These are phyloP conservation scores for Drosophila trapezifrons DNA, from an alignment of 1,140 invertebrate genomes.

Conservation along the genomic window DNA sequence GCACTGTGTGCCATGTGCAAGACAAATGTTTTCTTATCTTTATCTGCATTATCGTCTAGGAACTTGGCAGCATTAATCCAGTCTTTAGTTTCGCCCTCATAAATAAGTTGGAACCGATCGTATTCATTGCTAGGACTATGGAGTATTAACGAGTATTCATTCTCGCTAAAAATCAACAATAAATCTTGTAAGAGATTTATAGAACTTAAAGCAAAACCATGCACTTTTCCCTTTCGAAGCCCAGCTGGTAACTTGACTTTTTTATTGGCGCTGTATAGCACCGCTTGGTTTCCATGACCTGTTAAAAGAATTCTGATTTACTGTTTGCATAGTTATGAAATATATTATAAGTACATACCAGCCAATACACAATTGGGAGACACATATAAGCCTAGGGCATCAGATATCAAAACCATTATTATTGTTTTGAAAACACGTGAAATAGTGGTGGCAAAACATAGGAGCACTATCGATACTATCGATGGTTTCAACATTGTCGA, in stretches of 20 bases:
- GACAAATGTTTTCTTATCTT: conserved; percentile 35
- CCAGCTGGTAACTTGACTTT: conserved; percentile 22
- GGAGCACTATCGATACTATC: too few relatives aligned
- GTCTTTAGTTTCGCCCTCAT: conserved; percentile 64
- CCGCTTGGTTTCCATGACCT: conserved; percentile 60
- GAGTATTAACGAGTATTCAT: conserved; percentile 49
- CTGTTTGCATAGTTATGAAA: neutral
- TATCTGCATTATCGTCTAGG: conserved; percentile 23
- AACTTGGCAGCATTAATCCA: conserved; percentile 74
- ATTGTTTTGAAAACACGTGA: conserved; percentile 24
- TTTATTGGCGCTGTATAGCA: conserved; percentile 3
- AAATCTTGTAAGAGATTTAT: neutral
- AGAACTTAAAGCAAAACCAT: conserved; percentile 41
- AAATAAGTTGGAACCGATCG: conserved; percentile 41
- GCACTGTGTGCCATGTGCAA: conserved; percentile 72
- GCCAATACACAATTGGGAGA: conserved; percentile 25
- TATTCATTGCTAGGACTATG: neutral
- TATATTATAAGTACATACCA: conserved; percentile 5
- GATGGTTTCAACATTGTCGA: too few relatives aligned
- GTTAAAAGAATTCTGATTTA: neutral
- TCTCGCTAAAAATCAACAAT: conserved; percentile 57
- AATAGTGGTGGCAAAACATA: too few relatives aligned
- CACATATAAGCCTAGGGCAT: conserved; percentile 23
- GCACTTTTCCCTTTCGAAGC: conserved; percentile 44
- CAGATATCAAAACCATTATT: conserved; percentile 33